A percentile compares a stretch with the other conserved stretches of the same genome.
phyloP scores from a whole-genome alignment of 1,140 invertebrate species.

The Drosophila serrata region DNA sequence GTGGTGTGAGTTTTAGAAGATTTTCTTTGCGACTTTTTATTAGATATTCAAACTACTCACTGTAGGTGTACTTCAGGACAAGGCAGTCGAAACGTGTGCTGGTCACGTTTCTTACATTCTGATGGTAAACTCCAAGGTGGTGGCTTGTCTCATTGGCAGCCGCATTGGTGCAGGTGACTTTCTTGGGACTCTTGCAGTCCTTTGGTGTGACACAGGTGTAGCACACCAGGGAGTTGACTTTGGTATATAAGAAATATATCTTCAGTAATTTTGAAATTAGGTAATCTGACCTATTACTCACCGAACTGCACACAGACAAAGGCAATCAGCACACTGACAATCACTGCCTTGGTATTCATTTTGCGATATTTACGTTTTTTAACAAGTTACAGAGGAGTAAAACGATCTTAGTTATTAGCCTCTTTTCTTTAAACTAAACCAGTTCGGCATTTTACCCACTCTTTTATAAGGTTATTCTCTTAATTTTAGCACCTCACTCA shows the following conservation, averaged over 20 bases:
- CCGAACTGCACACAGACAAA: conserved; percentile 54
- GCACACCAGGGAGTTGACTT: conserved; percentile 57
- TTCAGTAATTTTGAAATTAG: too few relatives aligned
- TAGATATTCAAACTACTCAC: conserved; percentile 35
- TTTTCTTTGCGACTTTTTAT: neutral
- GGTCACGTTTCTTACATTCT: conserved; percentile 28
- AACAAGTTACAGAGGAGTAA: too few relatives aligned
- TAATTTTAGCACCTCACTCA: neutral
- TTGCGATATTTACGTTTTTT: neutral
- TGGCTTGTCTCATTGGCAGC: conserved; percentile 54
- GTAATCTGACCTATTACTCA: conserved; percentile 17
- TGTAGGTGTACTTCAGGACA: conserved; percentile 46
- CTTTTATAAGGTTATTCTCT: conserved; percentile 30
- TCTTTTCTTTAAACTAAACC: conserved; percentile 24
- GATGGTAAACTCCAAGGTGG: conserved; percentile 47
- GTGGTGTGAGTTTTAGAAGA: neutral
- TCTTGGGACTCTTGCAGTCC: conserved; percentile 57
- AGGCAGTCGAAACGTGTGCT: conserved; percentile 56
- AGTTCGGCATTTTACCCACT: neutral
- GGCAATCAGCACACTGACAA: conserved; percentile 40
- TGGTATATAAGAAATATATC: neutral
- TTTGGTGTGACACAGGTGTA: conserved; percentile 48
- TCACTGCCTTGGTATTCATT: conserved; percentile 51
- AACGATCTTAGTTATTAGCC: neutral
- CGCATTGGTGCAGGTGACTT: conserved; percentile 44